These are phyloP conservation scores for Drosophila lacteicornis DNA, from an alignment of 1,140 invertebrate species.

Conservation along the genomic window DNA sequence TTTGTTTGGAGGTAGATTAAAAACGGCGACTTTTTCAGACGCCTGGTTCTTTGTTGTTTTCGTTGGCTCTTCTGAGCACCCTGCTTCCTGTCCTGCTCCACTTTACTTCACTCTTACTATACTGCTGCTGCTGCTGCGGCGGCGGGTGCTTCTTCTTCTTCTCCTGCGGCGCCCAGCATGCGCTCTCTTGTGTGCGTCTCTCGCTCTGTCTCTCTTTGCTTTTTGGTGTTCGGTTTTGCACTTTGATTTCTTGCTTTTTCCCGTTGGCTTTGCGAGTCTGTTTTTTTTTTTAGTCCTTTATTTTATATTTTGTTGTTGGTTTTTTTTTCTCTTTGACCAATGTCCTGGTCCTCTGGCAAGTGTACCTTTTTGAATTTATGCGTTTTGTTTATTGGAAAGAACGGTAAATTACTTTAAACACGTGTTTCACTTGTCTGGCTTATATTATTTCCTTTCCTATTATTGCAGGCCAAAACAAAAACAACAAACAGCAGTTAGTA, in stretches of 20 bases:
- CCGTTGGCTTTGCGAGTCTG: conserved; percentile 24
- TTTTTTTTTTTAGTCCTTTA: conserved; percentile 6
- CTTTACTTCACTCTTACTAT: conserved; percentile 41
- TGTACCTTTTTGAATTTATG: conserved; percentile 3
- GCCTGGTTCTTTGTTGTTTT: conserved; percentile 35
- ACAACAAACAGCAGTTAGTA: conserved; percentile 52
- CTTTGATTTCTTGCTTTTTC: conserved; percentile 41
- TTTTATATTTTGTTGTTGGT: conserved; percentile 9
- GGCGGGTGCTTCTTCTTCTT: conserved; percentile 27
- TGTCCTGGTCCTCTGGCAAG: conserved; percentile 45
- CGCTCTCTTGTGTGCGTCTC: conserved; percentile 49
- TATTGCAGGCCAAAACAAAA: conserved; percentile 46
- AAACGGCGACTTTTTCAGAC: conserved; percentile 27
- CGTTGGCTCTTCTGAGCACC: conserved; percentile 10
- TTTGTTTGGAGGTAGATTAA: conserved; percentile 40
- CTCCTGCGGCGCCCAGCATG: conserved; percentile 62
- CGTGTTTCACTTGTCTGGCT: conserved; percentile 40
- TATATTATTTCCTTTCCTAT: conserved; percentile 21
- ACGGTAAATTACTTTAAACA: conserved; percentile 40
- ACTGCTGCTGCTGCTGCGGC: conserved; percentile 13
- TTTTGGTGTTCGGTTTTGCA: conserved; percentile 44
- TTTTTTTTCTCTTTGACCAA: conserved; percentile 53
- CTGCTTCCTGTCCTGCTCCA: conserved; percentile 43
- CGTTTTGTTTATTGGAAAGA: not conserved
- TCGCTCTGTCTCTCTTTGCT: conserved; percentile 33